A percentile compares a stretch with the other conserved stretches of the same genome.
phyloP scores from a whole-genome alignment of 1,140 invertebrate genomes.

The Subanguina moxae region DNA sequence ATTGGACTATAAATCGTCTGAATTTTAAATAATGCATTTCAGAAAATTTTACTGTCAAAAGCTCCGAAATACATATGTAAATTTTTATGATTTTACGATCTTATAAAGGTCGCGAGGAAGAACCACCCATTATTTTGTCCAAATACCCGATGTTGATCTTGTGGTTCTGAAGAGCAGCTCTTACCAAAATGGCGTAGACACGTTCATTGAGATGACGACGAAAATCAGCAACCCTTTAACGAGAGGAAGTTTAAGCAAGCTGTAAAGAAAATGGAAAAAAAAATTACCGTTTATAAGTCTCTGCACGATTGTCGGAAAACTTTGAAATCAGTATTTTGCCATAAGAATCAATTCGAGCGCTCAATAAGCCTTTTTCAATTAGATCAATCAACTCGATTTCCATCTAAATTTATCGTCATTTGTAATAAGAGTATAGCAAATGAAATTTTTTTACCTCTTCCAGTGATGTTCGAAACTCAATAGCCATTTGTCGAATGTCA shows the following conservation, averaged over 20 bases:
- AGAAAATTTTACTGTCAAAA: no score
- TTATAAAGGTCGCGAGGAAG: no score
- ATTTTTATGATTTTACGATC: no score
- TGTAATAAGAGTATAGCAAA: neutral
- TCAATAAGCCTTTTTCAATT: neutral
- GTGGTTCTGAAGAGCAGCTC: conserved; percentile 33
- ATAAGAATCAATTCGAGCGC: neutral
- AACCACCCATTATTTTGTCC: no score
- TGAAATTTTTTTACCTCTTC: neutral
- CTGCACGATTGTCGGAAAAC: neutral
- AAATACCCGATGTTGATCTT: conserved; percentile 4
- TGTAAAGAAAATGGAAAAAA: neutral
- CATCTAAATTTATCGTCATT: neutral
- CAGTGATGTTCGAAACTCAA: neutral
- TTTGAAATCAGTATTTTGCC: neutral
- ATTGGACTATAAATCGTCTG: no score
- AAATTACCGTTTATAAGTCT: neutral
- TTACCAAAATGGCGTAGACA: conserved; percentile 27
- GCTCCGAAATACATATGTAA: no score
- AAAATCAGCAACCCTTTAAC: conserved; percentile 4
- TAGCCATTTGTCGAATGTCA: neutral
- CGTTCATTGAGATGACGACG: conserved; percentile 21
- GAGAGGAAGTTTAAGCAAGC: no score
- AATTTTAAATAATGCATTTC: no score
- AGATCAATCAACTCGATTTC: neutral